Percentiles rank a stretch among this genome's conserved stretches.
These are phyloP conservation scores for Triplophysa yarkandensis DNA, from an alignment of 2,797 vertebrate species.

Conservation along the genomic window DNA sequence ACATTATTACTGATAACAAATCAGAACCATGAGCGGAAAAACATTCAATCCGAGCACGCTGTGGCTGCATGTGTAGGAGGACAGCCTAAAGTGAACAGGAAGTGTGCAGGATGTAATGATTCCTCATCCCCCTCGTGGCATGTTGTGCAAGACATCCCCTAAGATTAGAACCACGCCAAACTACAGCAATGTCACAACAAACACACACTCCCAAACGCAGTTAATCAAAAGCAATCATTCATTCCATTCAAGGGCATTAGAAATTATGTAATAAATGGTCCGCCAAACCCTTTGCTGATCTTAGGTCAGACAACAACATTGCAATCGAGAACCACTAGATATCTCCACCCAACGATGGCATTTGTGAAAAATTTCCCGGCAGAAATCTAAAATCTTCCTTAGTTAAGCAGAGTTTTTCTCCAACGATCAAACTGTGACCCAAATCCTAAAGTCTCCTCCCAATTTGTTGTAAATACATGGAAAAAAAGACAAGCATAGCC, in stretches of 20 bases:
- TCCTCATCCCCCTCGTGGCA: conserved; percentile 48
- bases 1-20: conserved; percentile 11
- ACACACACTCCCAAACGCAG: conserved; percentile 44
- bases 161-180: conserved; percentile 27
- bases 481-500: neutral
- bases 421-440: neutral
- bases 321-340: neutral
- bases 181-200: conserved; percentile 25
- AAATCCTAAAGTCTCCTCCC: neutral
- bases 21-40: neutral
- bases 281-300: conserved; percentile 23
- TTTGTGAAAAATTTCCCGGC: conserved; percentile 13
- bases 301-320: neutral
- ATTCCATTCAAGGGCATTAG: conserved; percentile 9
- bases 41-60: conserved; percentile 2
- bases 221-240: conserved; percentile 25
- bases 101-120: conserved; percentile 59
- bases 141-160: conserved; percentile 49
- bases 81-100: conserved; percentile 57
- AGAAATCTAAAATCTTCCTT: conserved; percentile 7
- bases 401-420: neutral
- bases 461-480: neutral
- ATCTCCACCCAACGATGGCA: conserved; percentile 24
- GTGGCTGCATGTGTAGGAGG: conserved; percentile 43
- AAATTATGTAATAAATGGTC: conserved; percentile 14